Percentiles rank a stretch among this genome's conserved stretches.
These are phyloP conservation scores for Schlechtendalia chinensis DNA, from an alignment of 1,140 invertebrate species.

Conservation along the genomic window DNA sequence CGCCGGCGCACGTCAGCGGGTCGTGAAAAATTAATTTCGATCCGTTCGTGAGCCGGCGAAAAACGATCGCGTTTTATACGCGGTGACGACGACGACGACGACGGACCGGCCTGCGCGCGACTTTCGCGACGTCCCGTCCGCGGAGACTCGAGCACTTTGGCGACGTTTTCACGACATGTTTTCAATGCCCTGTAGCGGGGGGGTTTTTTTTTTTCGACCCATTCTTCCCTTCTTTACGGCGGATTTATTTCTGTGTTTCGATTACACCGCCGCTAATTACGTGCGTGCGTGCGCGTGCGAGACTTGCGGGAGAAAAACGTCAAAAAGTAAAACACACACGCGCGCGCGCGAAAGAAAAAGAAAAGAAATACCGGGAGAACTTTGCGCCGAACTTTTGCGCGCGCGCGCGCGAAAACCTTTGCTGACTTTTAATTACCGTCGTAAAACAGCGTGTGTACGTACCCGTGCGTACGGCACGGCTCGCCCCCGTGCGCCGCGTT, in stretches of 20 bases:
- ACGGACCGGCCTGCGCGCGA: no score
- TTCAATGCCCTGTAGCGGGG: no score
- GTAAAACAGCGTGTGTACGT: slow-evolving; percentile 19
- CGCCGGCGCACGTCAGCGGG: slow-evolving; percentile 26
- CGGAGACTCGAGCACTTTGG: no score
- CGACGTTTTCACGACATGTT: no score
- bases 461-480: background rate
- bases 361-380: background rate
- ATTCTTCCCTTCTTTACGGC: background rate
- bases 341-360: background rate
- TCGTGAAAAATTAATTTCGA: slow-evolving; percentile 45
- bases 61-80: slow-evolving; percentile 34
- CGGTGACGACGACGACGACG: no score
- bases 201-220: no score
- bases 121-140: no score
- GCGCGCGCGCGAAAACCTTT: slow-evolving; percentile 20
- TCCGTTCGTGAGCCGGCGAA: background rate
- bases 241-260: slow-evolving; percentile 17
- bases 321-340: no score
- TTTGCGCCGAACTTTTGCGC: slow-evolving; percentile 11
- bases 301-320: no score
- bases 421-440: slow-evolving; percentile 49
- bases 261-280: background rate
- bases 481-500: background rate
- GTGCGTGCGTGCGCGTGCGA: no score